phyloP scores from a whole-genome alignment of 1,140 invertebrate genomes.

The Drosophila varians region DNA sequence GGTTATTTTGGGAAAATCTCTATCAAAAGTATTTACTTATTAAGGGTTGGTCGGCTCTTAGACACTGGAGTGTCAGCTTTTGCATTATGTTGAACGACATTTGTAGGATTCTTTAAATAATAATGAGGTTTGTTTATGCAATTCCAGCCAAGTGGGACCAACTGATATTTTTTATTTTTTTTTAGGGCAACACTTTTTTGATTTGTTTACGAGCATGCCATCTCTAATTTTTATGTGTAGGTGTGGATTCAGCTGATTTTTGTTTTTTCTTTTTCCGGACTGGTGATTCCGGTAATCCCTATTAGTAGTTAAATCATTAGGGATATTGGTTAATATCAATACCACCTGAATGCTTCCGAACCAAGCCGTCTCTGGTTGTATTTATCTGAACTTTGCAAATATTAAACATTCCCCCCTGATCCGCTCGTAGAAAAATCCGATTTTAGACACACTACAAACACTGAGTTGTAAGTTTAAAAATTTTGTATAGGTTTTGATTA shows the following conservation, averaged over 20 bases:
- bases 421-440: conserved; percentile 26
- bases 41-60: conserved; percentile 72
- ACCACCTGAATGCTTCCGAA: background rate
- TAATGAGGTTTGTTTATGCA: conserved; percentile 64
- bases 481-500: too few species aligned
- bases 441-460: too few species aligned
- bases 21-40: conserved; percentile 49
- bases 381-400: background rate
- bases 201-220: background rate
- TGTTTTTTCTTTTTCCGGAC: background rate
- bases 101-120: conserved; percentile 8
- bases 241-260: background rate
- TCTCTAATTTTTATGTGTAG: background rate
- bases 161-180: background rate
- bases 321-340: background rate
- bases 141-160: conserved; percentile 16
- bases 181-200: background rate
- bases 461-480: too few species aligned
- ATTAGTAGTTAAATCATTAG: background rate
- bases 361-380: background rate
- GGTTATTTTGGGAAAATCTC: background rate
- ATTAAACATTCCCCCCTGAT: background rate
- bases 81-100: conserved; percentile 78
- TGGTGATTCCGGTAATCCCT: background rate
- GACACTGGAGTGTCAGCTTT: conserved; percentile 68